These are phyloP conservation scores for Anniella stebbinsi DNA, from an alignment of 2,797 vertebrate genomes.

Conservation along the genomic window DNA sequence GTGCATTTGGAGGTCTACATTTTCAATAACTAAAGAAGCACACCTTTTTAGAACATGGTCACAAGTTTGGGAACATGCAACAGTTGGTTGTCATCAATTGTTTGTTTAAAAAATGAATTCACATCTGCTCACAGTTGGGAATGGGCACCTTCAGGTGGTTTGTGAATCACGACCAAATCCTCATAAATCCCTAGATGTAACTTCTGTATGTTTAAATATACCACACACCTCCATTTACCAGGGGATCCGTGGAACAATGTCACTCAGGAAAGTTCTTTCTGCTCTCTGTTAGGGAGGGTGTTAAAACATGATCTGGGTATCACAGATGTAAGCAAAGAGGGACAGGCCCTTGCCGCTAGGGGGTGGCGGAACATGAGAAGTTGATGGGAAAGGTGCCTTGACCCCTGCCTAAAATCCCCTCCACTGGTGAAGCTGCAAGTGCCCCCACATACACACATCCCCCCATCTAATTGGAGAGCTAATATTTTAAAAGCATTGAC, in stretches of 20 bases:
- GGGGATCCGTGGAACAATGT: slow-evolving; percentile 30
- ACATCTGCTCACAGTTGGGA: too few relatives aligned
- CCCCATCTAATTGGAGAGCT: slow-evolving; percentile 55
- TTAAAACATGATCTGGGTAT: background rate
- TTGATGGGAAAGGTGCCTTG: slow-evolving; percentile 32
- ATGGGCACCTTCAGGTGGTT: too few relatives aligned
- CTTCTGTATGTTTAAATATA: background rate
- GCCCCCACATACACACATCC: background rate
- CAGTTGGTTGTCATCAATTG: too few relatives aligned
- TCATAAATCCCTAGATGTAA: too few relatives aligned
- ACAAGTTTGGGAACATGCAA: too few relatives aligned
- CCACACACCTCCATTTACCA: background rate
- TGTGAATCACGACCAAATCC: too few relatives aligned
- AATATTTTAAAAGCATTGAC: slow-evolving; percentile 59
- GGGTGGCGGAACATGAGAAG: background rate
- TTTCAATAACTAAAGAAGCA: too few relatives aligned
- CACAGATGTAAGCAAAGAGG: slow-evolving; percentile 45
- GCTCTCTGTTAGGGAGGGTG: background rate
- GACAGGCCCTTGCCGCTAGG: slow-evolving; percentile 27
- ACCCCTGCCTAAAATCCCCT: background rate
- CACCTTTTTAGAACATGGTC: too few relatives aligned
- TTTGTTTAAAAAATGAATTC: too few relatives aligned
- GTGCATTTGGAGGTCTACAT: too few relatives aligned
- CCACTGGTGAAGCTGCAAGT: slow-evolving; percentile 28
- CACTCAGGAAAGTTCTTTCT: background rate